These are phyloP conservation scores for Bombus superbus DNA, from an alignment of 1,140 invertebrate species.

Conservation along the genomic window DNA sequence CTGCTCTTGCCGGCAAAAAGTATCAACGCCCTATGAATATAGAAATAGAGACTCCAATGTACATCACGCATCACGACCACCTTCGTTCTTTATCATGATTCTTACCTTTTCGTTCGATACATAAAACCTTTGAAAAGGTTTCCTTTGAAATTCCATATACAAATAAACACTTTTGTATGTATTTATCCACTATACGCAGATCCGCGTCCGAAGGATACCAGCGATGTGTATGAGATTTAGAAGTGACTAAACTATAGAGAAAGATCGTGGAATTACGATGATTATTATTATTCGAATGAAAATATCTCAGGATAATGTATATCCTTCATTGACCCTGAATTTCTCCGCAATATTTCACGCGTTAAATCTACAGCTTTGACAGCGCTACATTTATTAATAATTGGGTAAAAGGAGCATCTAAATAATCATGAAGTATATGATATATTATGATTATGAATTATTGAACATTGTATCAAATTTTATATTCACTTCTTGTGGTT, in stretches of 20 bases:
- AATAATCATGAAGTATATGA: constrained; percentile 67
- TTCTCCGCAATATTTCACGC: constrained; percentile 51
- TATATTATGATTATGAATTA: constrained; percentile 77
- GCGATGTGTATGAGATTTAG: constrained; percentile 30
- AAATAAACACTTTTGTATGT: constrained; percentile 17
- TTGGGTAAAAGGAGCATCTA: constrained; percentile 65
- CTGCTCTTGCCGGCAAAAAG: constrained; percentile 52
- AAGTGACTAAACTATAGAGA: constrained; percentile 24
- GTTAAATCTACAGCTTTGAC: constrained; percentile 64
- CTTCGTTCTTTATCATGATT: constrained; percentile 18
- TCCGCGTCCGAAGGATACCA: constrained; percentile 22
- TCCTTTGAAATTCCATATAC: constrained; percentile 20
- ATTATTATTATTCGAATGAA: constrained; percentile 52
- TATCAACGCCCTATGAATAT: constrained; percentile 35
- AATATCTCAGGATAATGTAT: constrained; percentile 64
- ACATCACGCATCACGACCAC: constrained; percentile 5
- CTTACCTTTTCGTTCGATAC: constrained; percentile 6
- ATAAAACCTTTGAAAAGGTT: background rate
- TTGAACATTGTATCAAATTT: constrained; percentile 80
- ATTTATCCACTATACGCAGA: constrained; percentile 29
- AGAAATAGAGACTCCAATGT: constrained; percentile 16
- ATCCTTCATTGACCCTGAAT: constrained; percentile 55
- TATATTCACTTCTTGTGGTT: constrained; percentile 80
- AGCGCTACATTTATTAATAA: constrained; percentile 64
- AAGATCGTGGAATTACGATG: constrained; percentile 41